Evolutionary conservation across 1,140 invertebrate genomes (phyloP).

Genomic region (Streblospio benedicti): DNA sequence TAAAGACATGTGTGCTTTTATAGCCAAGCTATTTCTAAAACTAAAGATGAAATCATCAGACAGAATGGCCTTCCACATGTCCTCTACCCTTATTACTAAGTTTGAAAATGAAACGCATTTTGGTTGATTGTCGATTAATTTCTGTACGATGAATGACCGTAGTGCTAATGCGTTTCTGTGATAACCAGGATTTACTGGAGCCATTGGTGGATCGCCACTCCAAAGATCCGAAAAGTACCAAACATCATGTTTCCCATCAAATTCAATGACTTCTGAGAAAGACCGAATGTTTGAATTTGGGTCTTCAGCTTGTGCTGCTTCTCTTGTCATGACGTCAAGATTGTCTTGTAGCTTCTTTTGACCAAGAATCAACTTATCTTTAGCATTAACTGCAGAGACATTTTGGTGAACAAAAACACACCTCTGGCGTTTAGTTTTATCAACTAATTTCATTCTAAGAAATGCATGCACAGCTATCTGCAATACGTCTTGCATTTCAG

Average conservation of each 20-base stretch:
- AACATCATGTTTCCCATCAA: background rate
- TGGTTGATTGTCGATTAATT: too few relatives aligned
- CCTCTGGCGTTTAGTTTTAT: background rate
- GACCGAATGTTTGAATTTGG: background rate
- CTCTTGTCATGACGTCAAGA: background rate
- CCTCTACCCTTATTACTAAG: too few relatives aligned
- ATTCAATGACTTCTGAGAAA: slow-evolving; percentile 1
- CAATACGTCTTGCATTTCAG: slow-evolving; percentile 10
- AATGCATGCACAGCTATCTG: too few relatives aligned
- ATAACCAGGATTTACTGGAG: background rate
- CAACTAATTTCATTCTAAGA: slow-evolving; percentile 1
- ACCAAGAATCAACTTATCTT: background rate
- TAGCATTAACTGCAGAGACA: background rate
- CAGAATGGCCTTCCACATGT: too few relatives aligned
- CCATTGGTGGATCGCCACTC: background rate
- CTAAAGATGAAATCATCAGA: too few relatives aligned
- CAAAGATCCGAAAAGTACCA: slow-evolving; percentile 3
- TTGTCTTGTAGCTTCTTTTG: background rate
- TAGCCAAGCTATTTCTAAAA: too few relatives aligned
- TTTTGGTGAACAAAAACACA: slow-evolving; percentile 9
- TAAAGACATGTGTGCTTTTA: too few relatives aligned
- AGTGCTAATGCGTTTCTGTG: too few relatives aligned
- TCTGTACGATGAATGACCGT: too few relatives aligned
- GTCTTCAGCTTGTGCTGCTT: background rate
- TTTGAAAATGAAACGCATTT: too few relatives aligned